These are phyloP conservation scores for Austrofundulus limnaeus DNA, from an alignment of 2,113 vertebrate species.

Conservation along the genomic window DNA sequence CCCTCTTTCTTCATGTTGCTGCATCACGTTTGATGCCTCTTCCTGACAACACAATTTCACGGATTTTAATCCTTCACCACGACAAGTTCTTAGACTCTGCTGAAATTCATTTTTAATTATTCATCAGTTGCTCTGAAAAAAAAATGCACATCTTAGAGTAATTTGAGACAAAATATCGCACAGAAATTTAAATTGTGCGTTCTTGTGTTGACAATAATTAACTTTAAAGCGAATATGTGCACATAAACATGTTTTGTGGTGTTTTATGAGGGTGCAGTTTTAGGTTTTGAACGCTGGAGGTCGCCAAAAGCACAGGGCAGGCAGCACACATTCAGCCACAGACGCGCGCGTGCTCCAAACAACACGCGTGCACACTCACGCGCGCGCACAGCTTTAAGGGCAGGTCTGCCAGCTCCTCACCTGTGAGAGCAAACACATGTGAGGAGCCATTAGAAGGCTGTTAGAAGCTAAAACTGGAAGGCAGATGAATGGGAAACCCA, in stretches of 20 bases:
- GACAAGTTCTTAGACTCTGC: conserved; percentile 59
- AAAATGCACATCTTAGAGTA: neutral
- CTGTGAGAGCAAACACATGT: conserved; percentile 10
- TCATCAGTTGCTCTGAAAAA: neutral
- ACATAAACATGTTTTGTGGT: conserved; percentile 21
- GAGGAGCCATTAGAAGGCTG: neutral
- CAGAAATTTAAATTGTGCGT: accelerated
- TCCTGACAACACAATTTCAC: conserved; percentile 22
- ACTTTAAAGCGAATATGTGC: neutral
- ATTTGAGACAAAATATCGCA: neutral
- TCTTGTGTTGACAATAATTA: neutral
- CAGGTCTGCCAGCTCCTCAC: conserved; percentile 34
- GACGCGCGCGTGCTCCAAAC: conserved; percentile 10
- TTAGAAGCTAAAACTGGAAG: neutral
- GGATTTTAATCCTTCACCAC: conserved; percentile 59
- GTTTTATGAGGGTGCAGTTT: neutral
- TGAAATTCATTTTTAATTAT: conserved; percentile 16
- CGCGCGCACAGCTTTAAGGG: conserved; percentile 32
- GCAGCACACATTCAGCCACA: conserved; percentile 3
- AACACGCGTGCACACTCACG: neutral
- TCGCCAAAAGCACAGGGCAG: conserved; percentile 71
- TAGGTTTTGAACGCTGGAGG: conserved; percentile 66
- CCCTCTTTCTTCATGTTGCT: conserved; percentile 3
- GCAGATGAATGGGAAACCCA: neutral
- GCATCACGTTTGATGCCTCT: conserved; percentile 6